Base-by-base conservation (phyloP, 2,113 vertebrate genomes). In the Coryphaenoides rupestris region DNA sequence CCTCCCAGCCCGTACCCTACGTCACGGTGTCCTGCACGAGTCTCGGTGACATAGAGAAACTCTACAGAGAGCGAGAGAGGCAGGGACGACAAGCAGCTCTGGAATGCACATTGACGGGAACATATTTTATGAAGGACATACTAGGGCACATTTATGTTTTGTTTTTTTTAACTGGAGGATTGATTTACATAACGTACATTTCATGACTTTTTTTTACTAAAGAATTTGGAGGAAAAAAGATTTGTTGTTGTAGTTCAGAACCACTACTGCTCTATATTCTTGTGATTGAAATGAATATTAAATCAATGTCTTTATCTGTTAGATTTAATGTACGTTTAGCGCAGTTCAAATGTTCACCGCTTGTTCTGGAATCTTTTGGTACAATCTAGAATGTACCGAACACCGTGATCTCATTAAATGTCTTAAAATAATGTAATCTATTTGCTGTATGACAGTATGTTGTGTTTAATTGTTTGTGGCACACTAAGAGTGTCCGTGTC, bases 71-170 rank as follows among this genome's bases (percentile, higher is more conserved):
- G 19, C 66, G 16, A 45, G 12, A 58, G 19, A 49, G 14, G 62
- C n/a, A n/a, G n/a, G n/a, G n/a, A 77, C 63, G 54, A 3, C 57
- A 21, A 24, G 23, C 65, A 58, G 50, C 59, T 72, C 5, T 77
- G 69, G 66, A 81, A 80, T 80, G 68, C 58, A 55, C 5, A 62
- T 69, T 7, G 1, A 40, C 33, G 13, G 33, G 33, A 40, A n/a
- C 33, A 40, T 47, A 50, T 50, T 66, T 71, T 62, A n/a, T 79
- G 33, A 40, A 2, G 1, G 12, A 49, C 60, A 63, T 24, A 22
- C 66, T 62, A 69, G 62, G 56, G 10, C 72, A 60, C 1, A n/a
- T n/a, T n/a, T n/a, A n/a, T 17, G 17, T 58, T 26, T 2, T 17
- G 47, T 69, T 56, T 15, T 56, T 15, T 56, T 56, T 74, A 67